phyloP scores from a whole-genome alignment of 2,888 invertebrate genomes.

The Neoitamus cyanurus region DNA sequence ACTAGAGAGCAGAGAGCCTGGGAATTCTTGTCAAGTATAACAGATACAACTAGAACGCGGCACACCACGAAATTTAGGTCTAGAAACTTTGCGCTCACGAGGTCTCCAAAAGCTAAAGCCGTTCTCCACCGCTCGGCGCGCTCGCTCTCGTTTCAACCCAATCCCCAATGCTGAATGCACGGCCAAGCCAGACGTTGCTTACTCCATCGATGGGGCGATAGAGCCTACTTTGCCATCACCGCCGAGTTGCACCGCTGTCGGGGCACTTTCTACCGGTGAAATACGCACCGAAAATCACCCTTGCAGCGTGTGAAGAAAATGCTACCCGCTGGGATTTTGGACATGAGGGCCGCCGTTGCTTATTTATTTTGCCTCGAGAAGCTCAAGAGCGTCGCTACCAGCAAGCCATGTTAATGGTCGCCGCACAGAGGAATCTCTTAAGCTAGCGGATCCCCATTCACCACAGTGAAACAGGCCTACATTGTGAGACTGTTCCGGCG shows the following conservation, averaged over 20 bases:
- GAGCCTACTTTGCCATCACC: not conserved
- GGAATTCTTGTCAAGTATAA: constrained; percentile 17
- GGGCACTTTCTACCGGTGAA: not conserved
- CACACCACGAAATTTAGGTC: constrained; percentile 34
- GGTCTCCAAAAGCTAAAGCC: constrained; percentile 28
- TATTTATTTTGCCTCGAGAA: not conserved
- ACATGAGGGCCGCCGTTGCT: not conserved
- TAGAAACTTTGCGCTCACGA: constrained; percentile 23
- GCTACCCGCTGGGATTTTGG: not conserved
- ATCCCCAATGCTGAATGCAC: not conserved
- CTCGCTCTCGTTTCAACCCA: not conserved
- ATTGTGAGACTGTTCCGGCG: not conserved
- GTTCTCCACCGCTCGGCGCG: not conserved
- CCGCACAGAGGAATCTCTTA: not conserved
- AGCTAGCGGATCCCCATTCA: not conserved
- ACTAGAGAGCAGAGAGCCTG: constrained; percentile 29
- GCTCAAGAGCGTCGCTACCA: not conserved
- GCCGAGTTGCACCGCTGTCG: not conserved
- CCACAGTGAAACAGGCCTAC: not conserved
- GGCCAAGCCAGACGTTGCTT: not conserved
- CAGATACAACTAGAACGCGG: constrained; percentile 17
- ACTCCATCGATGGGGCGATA: not conserved
- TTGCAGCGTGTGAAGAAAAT: not conserved
- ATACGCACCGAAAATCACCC: not conserved
- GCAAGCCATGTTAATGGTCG: not conserved